Evolutionary conservation across 2,797 vertebrate genomes (phyloP), one percentile per base, ranked within the genome.

Genomic region (Hephaestus fuliginosus): DNA sequence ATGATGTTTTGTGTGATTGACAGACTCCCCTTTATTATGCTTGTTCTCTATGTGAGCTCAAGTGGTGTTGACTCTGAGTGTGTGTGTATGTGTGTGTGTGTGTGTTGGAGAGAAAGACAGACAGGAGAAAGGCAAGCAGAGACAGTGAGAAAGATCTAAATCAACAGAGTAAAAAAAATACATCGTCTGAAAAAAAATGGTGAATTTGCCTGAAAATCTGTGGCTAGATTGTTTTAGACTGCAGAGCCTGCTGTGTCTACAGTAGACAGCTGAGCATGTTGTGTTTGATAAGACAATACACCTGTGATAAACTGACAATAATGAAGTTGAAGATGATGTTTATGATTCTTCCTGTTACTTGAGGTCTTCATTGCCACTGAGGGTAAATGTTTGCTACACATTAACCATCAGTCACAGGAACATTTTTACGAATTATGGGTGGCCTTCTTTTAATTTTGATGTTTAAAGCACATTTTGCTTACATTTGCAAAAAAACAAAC

Each of bases 1-100:
- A 57, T 44, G 62, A 57, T 49, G 65, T 78, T 44, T 41, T 9
- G 14, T 52, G 51, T 88, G 89, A 91, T 64, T 86, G 89, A 88
- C 81, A 78, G 82, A 78, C 73, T 61, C 56, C 11, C 62, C 65
- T 78, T 84, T 81, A 72, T 86, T 81, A 81, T 84, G 77, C 76
- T 63, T 81, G 73, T 67, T 86, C 18, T 8, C 63, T 64, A 39
- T 78, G 66, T 48, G 77, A 80, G 79, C 85, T 83, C 64, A 73
- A 89, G 71, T 66, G 53, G 72, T 72, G 57, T 83, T 81, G 84
- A 78, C 77, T 82, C 66, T 68, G 73, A 18, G 58, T 22, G 20
- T 60, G n/a, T 22, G 65, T 44, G 49, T 55, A 13, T 39, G 48
- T 67, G 46, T 36, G 46, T 36, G 49, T 70, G 48, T 56, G 13